Conservation (phyloP, 1,140 invertebrate genomes). For the Dryas iulia region DNA sequence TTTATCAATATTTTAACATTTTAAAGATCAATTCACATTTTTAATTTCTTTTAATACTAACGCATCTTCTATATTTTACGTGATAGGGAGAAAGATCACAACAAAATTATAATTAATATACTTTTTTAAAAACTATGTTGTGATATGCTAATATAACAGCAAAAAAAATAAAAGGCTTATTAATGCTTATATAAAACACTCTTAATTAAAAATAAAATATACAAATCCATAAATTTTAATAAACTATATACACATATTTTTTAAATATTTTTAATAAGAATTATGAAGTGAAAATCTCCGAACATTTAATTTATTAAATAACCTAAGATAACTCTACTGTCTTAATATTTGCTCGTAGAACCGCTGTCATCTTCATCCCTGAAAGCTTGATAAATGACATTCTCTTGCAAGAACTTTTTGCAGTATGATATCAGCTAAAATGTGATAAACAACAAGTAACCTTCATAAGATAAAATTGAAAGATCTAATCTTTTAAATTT, state of each 20-base stretch:
- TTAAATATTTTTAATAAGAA: background rate
- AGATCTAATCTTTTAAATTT: background rate
- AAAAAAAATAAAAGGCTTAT: no score
- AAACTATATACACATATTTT: background rate
- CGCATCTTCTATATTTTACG: no score
- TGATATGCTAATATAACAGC: no score
- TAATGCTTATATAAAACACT: no score
- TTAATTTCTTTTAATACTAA: no score
- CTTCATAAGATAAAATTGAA: background rate
- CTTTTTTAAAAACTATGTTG: no score
- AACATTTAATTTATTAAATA: background rate
- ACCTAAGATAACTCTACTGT: conserved; percentile 6
- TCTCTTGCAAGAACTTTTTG: conserved; percentile 53
- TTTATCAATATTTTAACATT: no score
- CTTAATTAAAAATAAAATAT: no score
- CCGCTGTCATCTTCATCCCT: conserved; percentile 22
- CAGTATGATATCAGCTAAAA: conserved; percentile 59
- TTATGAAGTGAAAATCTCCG: background rate
- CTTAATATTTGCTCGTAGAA: conserved; percentile 23
- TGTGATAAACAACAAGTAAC: conserved; percentile 8
- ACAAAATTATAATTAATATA: no score
- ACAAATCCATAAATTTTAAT: background rate
- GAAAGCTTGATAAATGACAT: conserved; percentile 49
- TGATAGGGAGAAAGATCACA: no score
- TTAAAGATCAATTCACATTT: no score